Evolutionary conservation across 2,888 invertebrate species (phyloP).

Genomic region (Andrena praecox): DNA sequence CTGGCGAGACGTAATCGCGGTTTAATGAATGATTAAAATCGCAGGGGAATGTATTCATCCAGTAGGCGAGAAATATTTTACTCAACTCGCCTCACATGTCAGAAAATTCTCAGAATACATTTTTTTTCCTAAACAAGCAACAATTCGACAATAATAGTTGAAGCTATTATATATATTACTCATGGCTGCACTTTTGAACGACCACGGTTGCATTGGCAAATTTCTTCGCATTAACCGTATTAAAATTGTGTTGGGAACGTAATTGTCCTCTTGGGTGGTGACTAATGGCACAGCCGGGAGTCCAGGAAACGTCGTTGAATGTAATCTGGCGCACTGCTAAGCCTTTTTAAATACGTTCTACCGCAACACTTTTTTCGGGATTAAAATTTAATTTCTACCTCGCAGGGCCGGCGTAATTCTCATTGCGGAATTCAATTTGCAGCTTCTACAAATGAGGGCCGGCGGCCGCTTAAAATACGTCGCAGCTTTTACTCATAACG

Average conservation of each 20-base stretch:
- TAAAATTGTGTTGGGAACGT: conserved; percentile 18
- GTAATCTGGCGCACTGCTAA: conserved; percentile 21
- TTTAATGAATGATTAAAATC: conserved; percentile 26
- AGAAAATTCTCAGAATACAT: neutral
- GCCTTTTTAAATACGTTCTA: conserved; percentile 20
- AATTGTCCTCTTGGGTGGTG: conserved; percentile 17
- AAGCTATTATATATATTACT: too few relatives aligned
- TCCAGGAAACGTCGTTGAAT: conserved; percentile 23
- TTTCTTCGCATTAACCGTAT: conserved; percentile 7
- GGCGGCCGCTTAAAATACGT: neutral
- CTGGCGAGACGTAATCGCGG: conserved; percentile 8
- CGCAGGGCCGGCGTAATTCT: neutral
- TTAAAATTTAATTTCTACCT: conserved; percentile 19
- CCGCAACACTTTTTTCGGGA: neutral
- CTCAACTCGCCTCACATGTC: neutral
- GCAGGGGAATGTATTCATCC: neutral
- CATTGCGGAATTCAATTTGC: conserved; percentile 36
- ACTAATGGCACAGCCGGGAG: conserved; percentile 28
- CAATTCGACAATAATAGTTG: too few relatives aligned
- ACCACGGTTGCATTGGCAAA: neutral
- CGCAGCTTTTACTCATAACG: conserved; percentile 13
- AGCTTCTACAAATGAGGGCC: conserved; percentile 6
- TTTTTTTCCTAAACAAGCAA: too few relatives aligned
- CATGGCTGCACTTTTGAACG: neutral
- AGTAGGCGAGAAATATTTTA: neutral